Base-by-base conservation (phyloP, 2,888 invertebrate species). In the Ochlodes sylvanus region DNA sequence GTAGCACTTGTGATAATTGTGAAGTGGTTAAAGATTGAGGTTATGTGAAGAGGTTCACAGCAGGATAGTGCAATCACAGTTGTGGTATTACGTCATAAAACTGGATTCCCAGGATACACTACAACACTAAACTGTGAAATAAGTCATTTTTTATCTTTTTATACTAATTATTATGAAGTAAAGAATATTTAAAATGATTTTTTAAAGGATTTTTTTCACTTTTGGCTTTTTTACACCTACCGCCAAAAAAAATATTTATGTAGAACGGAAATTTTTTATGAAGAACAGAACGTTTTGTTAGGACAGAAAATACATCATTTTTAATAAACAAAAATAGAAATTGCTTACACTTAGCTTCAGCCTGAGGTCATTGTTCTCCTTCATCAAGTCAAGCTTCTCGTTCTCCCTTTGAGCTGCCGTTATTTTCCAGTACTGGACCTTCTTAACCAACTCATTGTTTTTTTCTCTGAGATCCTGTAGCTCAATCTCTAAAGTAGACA, bases 361-460 rank as follows among this genome's bases (percentile, higher is more conserved):
- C 55, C 89, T 81, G 47, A 93, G 74, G 54, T 92, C 90, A 72
- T 89, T 92, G 21, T 82, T 83, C 79, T 93, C 92, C 64, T 88
- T 92, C 82, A 90, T 87, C 12, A 93, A 76, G 12, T 84, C 85
- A 1, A 91, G 72, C 73, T 90, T 92, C 55, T 93, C 92, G 66
- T 85, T 86, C 38, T 92, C 90, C 34, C 80, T 81, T 69, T 89
- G 86, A 17, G 84, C 88, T 10, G 89, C 88, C 42, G 83, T 81
- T 79, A 90, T 82, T 77, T 90, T 92, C 88, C 87, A 91, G 76
- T 83, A 83, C 63, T 94, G 92, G 7, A 89, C 83, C 71, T 87
- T 87, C 68, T 87, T 84, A 1, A 83, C 92, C 72, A 94, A 76
- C 70, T 91, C 89, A 79, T 79, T 89, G 73, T 94, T 94, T 79